phyloP scores from a whole-genome alignment of 2,888 invertebrate genomes.

The Eupithecia insigniata region DNA sequence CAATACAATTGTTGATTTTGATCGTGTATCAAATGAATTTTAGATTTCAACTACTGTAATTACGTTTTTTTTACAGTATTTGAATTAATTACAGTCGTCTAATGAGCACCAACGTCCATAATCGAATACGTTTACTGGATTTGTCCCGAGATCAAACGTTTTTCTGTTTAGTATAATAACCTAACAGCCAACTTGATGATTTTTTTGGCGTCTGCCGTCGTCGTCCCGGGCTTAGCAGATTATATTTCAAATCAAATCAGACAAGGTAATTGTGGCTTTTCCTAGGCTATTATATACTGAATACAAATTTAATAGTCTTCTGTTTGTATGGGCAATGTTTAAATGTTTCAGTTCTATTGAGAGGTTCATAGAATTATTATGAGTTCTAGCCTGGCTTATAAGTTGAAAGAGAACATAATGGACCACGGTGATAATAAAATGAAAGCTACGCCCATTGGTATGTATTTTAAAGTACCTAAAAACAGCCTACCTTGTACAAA shows the following conservation, averaged over 20 bases:
- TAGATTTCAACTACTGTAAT: not conserved
- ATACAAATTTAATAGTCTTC: not conserved
- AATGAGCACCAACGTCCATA: not conserved
- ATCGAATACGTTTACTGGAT: not conserved
- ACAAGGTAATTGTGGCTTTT: slow-evolving; percentile 16
- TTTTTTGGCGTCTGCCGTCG: slow-evolving; percentile 29
- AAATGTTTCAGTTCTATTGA: slow-evolving; percentile 24
- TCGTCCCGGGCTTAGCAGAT: slow-evolving; percentile 24
- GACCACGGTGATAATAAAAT: slow-evolving; percentile 67
- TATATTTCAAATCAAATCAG: slow-evolving; percentile 15
- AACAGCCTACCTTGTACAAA: not conserved
- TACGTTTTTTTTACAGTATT: not conserved
- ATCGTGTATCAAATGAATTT: not conserved
- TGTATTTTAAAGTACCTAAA: slow-evolving; percentile 35
- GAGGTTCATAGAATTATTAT: slow-evolving; percentile 54
- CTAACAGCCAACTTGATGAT: slow-evolving; percentile 20
- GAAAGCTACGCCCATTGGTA: slow-evolving; percentile 76
- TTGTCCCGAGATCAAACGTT: not conserved
- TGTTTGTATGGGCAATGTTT: slow-evolving; percentile 13
- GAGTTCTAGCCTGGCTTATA: slow-evolving; percentile 68
- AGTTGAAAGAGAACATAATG: slow-evolving; percentile 67
- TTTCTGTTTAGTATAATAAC: slow-evolving; percentile 12
- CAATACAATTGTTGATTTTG: slow-evolving; percentile 16
- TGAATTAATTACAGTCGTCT: not conserved
- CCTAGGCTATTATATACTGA: not conserved